Evolutionary conservation across 2,113 vertebrate species (phyloP), one percentile per base, ranked within the genome.

Genomic region (Scartelaos histophorus): DNA sequence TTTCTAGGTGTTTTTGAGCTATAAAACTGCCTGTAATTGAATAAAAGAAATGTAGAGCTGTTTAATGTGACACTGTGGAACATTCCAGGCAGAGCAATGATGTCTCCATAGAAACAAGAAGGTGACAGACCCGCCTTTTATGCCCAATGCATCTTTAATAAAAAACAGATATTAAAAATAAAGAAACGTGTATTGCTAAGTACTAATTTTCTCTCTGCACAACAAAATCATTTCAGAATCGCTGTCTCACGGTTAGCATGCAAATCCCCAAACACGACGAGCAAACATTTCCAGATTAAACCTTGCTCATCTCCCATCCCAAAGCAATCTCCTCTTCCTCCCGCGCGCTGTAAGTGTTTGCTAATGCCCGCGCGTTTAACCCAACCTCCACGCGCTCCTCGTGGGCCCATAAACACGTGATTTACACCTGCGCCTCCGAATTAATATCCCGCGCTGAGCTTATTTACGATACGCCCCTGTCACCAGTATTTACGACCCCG

Each of bases 301-400:
- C 51, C 51, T 58, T 25, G 12, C 9, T 10, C 38, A 43, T 43
- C 38, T 43, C 38, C 38, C 38, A 0, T 22, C 22, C 15, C 22
- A 11, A 21, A 51, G 13, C 17, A 51, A 21, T 56, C 54, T 56
- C 2, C 56, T 15, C 22, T 25, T 25, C 22, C 56, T 24, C 56
- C 56, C 1, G 56, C 56, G 3, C 13, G 22, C 56, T 15, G 5
- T 58, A 58, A 58, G 22, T 58, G 56, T 58, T 25, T 10, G 21
- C 22, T 58, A 58, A 58, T 58, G 56, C 56, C 56, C 56, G 1
- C 22, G 56, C 56, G 56, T 58, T 58, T 58, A 58, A 58, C 56
- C 56, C 56, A 54, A 13, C 56, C 56, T 13, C 56, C 56, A 25
- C 24, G 5, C 24, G 12, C 56, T 24, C 22, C 22, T 6, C 22